These are phyloP conservation scores for Reticulitermes speratus DNA, from an alignment of 1,140 invertebrate genomes.

Conservation along the genomic window DNA sequence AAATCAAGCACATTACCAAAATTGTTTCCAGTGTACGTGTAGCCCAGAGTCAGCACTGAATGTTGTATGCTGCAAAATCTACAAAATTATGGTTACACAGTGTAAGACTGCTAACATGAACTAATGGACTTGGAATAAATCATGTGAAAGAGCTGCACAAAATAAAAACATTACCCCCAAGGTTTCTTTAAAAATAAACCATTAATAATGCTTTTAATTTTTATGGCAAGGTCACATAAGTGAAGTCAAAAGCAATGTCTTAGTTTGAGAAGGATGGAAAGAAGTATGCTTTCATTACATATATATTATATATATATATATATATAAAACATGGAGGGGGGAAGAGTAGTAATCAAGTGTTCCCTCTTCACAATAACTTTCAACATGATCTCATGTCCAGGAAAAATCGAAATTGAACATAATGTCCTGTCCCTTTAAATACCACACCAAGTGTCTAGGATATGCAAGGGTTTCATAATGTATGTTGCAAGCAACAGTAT, in stretches of 20 bases:
- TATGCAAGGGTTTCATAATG: constrained; percentile 9
- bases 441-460: background rate
- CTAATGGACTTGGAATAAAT: background rate
- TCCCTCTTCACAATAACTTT: background rate
- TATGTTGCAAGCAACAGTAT: background rate
- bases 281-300: background rate
- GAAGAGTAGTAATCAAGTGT: background rate
- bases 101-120: background rate
- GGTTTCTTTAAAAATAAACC: background rate
- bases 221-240: background rate
- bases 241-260: background rate
- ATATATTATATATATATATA: background rate
- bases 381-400: background rate
- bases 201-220: background rate
- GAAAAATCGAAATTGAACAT: background rate
- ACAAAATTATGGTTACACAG: background rate
- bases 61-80: constrained; percentile 1
- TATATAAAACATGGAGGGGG: background rate
- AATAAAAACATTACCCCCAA: background rate
- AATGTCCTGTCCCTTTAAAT: background rate
- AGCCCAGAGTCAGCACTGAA: background rate
- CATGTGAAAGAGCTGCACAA: background rate
- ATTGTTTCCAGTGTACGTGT: background rate
- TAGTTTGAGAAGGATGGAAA: background rate
- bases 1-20: background rate